Percentiles rank a stretch among this genome's conserved stretches.
These are phyloP conservation scores for Eleutherodactylus coqui DNA, from an alignment of 2,797 vertebrate genomes.

Conservation along the genomic window DNA sequence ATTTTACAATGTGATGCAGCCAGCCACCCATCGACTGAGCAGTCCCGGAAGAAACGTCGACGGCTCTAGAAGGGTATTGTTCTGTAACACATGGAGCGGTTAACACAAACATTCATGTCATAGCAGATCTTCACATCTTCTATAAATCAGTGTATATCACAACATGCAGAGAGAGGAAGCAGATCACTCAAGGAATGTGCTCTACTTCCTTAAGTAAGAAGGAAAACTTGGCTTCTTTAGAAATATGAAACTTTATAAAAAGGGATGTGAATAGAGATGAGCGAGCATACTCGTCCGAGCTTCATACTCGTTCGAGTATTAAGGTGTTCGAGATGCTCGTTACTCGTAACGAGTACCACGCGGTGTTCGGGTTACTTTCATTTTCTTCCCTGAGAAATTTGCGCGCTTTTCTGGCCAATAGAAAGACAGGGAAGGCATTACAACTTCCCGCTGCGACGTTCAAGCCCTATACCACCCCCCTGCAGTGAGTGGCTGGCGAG, in stretches of 20 bases:
- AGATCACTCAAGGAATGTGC: conserved; percentile 26
- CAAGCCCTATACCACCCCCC: no score
- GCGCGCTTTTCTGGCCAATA: no score
- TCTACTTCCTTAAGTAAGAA: background rate
- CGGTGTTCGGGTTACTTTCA: no score
- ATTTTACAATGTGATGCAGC: conserved; percentile 32
- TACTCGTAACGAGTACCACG: no score
- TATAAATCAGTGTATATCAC: conserved; percentile 41
- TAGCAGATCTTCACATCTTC: conserved; percentile 47
- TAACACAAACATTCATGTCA: conserved; percentile 46
- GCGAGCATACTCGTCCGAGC: no score
- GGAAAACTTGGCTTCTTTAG: conserved; percentile 15
- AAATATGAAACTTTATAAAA: conserved; percentile 13
- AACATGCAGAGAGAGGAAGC: conserved; percentile 12
- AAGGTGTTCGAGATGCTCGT: no score
- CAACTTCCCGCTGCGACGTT: no score
- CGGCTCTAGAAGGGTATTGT: conserved; percentile 36
- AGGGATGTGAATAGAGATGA: no score
- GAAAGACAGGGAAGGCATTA: no score
- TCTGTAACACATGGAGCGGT: conserved; percentile 5
- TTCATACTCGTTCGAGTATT: no score
- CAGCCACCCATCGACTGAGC: conserved; percentile 22
- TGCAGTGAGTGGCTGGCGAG: no score
- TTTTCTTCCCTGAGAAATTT: no score
- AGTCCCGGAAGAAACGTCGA: background rate